Evolutionary conservation across 2,797 vertebrate species (phyloP).

Genomic region (Cynopterus sphinx): DNA sequence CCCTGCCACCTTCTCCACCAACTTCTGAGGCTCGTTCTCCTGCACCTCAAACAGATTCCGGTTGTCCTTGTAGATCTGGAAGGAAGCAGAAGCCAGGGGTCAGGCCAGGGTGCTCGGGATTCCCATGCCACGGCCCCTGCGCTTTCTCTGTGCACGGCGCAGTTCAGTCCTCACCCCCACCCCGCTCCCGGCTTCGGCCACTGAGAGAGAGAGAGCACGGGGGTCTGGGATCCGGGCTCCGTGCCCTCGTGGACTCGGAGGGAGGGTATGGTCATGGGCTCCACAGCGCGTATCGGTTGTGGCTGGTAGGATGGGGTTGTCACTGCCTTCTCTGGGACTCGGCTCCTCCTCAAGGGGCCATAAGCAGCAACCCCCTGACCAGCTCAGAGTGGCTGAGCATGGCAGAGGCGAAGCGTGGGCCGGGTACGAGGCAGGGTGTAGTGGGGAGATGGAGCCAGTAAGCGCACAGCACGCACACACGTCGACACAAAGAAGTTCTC

Average conservation of each 20-base stretch:
- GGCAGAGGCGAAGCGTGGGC: too few relatives aligned
- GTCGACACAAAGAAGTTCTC: background rate
- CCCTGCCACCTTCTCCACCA: constrained; percentile 95
- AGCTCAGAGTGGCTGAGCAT: background rate
- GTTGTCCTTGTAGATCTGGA: constrained; percentile 97
- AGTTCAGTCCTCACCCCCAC: background rate
- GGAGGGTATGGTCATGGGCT: background rate
- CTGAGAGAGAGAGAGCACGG: background rate
- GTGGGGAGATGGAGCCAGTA: background rate
- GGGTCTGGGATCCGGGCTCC: background rate
- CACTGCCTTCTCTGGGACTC: background rate
- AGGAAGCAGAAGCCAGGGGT: constrained; percentile 67
- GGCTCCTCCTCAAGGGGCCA: background rate
- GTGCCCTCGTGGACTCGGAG: background rate
- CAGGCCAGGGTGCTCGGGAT: background rate
- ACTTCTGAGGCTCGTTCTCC: constrained; percentile 94
- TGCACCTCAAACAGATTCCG: constrained; percentile 97
- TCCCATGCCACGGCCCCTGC: fast-evolving
- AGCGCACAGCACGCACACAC: background rate
- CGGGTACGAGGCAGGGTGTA: background rate
- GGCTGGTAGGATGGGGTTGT: background rate
- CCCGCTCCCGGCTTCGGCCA: background rate
- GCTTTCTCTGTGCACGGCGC: background rate
- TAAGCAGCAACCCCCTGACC: background rate
- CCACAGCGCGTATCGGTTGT: background rate